phyloP scores from a whole-genome alignment of 2,888 invertebrate genomes.

The Drosophila nigritarsus region DNA sequence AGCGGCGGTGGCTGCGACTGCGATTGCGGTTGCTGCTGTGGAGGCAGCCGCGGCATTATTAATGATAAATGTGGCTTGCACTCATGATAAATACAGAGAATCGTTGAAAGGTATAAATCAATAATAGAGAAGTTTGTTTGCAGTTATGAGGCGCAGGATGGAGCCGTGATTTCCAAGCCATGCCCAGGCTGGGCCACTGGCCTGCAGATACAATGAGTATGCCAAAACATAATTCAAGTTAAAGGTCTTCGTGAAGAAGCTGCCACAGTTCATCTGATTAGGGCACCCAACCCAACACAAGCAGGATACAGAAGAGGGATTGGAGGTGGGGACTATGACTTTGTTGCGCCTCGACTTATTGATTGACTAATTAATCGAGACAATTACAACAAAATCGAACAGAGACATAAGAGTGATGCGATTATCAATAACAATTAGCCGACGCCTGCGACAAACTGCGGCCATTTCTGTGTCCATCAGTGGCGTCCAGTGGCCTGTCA shows the following conservation, averaged over 20 bases:
- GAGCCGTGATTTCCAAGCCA: slow-evolving; percentile 65
- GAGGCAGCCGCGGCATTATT: slow-evolving; percentile 70
- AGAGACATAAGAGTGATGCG: slow-evolving; percentile 63
- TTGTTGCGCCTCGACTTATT: slow-evolving; percentile 40
- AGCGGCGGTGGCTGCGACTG: slow-evolving; percentile 19
- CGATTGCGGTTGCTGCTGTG: slow-evolving; percentile 36
- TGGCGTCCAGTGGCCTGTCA: slow-evolving; percentile 62
- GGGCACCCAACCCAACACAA: slow-evolving; percentile 5
- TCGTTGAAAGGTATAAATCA: slow-evolving; percentile 85
- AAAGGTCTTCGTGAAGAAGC: slow-evolving; percentile 71
- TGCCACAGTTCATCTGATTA: slow-evolving; percentile 68
- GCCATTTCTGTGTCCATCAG: slow-evolving; percentile 20
- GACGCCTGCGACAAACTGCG: slow-evolving; percentile 56
- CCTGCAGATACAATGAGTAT: slow-evolving; percentile 75
- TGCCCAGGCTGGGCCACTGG: slow-evolving; percentile 6
- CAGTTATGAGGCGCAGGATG: slow-evolving; percentile 69
- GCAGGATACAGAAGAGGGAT: background rate
- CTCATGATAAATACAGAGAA: slow-evolving; percentile 85
- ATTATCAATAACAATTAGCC: slow-evolving; percentile 82
- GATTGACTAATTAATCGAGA: slow-evolving; percentile 76
- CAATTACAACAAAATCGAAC: slow-evolving; percentile 38
- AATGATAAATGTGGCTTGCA: slow-evolving; percentile 85
- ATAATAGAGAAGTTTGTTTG: slow-evolving; percentile 83
- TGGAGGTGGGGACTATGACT: background rate
- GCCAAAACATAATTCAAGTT: slow-evolving; percentile 80